A percentile compares a stretch with the other conserved stretches of the same genome.
phyloP scores from a whole-genome alignment of 2,888 invertebrate genomes.

The Rhabditoides inermis region DNA sequence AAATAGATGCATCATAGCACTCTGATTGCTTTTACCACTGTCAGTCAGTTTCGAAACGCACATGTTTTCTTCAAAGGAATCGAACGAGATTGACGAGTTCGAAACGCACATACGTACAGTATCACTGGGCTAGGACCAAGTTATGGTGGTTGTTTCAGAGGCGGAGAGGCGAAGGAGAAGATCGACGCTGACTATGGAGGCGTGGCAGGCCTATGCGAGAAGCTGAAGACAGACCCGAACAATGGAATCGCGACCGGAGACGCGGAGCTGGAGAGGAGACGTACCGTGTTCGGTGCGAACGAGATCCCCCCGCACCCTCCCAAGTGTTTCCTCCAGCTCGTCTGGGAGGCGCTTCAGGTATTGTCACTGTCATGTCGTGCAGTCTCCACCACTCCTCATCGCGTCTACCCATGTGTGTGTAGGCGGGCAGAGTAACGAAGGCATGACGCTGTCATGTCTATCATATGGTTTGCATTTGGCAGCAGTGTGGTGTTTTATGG shows the following conservation, averaged over 20 bases:
- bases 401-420: too few relatives aligned
- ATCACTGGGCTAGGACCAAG: too few relatives aligned
- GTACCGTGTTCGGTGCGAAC: constrained; percentile 44
- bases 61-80: too few relatives aligned
- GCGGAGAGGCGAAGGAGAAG: constrained; percentile 43
- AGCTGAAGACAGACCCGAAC: constrained; percentile 88
- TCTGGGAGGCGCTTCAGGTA: constrained; percentile 51
- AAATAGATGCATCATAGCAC: too few relatives aligned
- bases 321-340: constrained; percentile 42
- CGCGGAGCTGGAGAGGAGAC: constrained; percentile 39
- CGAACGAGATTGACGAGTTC: too few relatives aligned
- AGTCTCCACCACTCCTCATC: neutral
- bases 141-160: constrained; percentile 18
- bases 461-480: too few relatives aligned
- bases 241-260: constrained; percentile 72
- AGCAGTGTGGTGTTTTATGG: too few relatives aligned
- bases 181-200: constrained; percentile 35
- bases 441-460: too few relatives aligned
- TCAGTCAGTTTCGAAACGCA: neutral
- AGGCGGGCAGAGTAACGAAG: too few relatives aligned
- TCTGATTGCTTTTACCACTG: too few relatives aligned
- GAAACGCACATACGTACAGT: too few relatives aligned
- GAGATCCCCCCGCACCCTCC: constrained; percentile 51
- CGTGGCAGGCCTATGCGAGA: constrained; percentile 83
- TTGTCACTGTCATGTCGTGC: neutral